Percentiles rank a stretch among this genome's conserved stretches.
Evolutionary conservation across 2,113 vertebrate genomes (phyloP).

Genomic region (Tychaedon coryphoeus): DNA sequence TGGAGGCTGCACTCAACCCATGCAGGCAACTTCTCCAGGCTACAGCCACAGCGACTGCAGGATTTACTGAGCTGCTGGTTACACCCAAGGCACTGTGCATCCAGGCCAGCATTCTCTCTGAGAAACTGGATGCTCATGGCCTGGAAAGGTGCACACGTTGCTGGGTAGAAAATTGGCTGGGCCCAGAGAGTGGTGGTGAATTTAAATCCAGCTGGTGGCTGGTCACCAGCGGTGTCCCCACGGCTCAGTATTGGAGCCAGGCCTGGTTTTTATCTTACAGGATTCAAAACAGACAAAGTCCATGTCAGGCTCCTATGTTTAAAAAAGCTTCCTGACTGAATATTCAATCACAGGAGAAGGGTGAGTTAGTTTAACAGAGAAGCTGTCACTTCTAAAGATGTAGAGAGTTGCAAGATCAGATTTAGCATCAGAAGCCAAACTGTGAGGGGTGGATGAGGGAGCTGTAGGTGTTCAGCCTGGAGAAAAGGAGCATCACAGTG

Average conservation of each 20-base stretch:
- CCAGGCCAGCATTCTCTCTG: background rate
- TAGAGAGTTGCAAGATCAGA: background rate
- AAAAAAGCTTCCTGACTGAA: background rate
- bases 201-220: background rate
- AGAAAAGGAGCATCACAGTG: background rate
- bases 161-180: background rate
- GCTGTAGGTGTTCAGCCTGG: background rate
- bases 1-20: accelerated
- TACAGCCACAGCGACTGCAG: accelerated
- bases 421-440: background rate
- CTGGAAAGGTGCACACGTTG: background rate
- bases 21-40: background rate
- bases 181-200: background rate
- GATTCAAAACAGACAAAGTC: background rate
- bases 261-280: background rate
- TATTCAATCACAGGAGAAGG: background rate
- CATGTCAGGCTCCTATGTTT: background rate
- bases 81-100: background rate
- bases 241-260: background rate
- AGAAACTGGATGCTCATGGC: background rate
- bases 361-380: background rate
- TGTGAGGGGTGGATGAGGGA: background rate
- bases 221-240: background rate
- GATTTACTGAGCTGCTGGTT: background rate
- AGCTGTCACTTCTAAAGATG: background rate